These are phyloP conservation scores for Eleginops maclovinus DNA, from an alignment of 2,113 vertebrate species.

Conservation along the genomic window DNA sequence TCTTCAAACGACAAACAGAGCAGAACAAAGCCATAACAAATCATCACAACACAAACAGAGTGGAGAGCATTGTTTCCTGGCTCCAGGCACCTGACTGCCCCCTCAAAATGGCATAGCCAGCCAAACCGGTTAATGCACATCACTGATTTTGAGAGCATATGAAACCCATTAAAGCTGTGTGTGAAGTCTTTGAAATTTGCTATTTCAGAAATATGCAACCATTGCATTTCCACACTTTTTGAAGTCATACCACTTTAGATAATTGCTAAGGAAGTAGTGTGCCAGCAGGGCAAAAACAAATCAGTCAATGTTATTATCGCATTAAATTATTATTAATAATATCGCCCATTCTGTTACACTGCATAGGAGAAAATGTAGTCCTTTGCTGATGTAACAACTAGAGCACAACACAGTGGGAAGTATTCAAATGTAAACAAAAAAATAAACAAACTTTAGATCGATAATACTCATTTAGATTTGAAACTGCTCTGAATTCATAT, in stretches of 20 bases:
- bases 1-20: conserved; percentile 70
- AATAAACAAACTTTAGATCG: conserved; percentile 15
- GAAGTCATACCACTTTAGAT: conserved; percentile 45
- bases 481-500: conserved; percentile 4
- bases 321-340: conserved; percentile 30
- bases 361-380: background rate
- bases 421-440: background rate
- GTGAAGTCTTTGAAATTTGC: conserved; percentile 46
- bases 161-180: conserved; percentile 55
- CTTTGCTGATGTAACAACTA: conserved; percentile 28
- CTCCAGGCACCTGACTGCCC: conserved; percentile 65
- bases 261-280: conserved; percentile 31
- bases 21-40: conserved; percentile 75
- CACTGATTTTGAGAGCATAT: conserved; percentile 46
- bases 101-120: conserved; percentile 66
- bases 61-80: conserved; percentile 63
- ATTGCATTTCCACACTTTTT: conserved; percentile 48
- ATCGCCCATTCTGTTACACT: background rate
- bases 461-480: conserved; percentile 31
- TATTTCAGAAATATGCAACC: conserved; percentile 42
- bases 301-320: conserved; percentile 23
- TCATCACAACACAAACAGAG: conserved; percentile 72
- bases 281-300: background rate
- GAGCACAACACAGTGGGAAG: conserved; percentile 27
- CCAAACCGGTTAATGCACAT: conserved; percentile 70